Evolutionary conservation across 2,888 invertebrate species (phyloP), one percentile per base, ranked within the genome.

Genomic region (Athetis lepigone): DNA sequence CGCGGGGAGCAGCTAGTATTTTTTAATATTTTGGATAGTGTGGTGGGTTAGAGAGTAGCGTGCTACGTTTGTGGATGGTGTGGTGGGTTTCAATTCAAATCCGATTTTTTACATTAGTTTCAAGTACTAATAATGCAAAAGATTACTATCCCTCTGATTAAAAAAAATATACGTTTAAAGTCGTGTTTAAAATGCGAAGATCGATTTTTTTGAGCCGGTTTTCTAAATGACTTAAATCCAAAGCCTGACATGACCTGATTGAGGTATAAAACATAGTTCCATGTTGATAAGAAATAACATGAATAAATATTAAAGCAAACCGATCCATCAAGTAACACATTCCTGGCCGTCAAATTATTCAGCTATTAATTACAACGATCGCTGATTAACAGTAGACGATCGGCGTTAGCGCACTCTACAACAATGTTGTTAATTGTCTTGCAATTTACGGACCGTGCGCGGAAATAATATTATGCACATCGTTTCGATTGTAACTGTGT

Each of bases 361-460:
- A 73, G 46, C 27, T 75, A 68, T 76, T 63, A 70, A 68, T 76
- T 63, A 70, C 39, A 60, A 62, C 58, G 65, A 76, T 71, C 50
- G 61, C 16, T 58, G 47, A 70, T 75, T 68, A 71, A 37, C 37
- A 59, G 55, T 57, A 61, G 42, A 65, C 60, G 65, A 69, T 75
- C 62, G 59, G 56, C 62, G 69, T 6, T 6, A 33, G 33, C 33
- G 33, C 51, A 71, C 57, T 67, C 62, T 50, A 79, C 82, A 86
- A 88, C 88, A 87, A 73, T 85, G 88, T 88, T 86, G 85, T 82
- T 86, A 87, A 85, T 85, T 79, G 82, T 76, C 75, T 75, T 70
- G 79, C 73, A 76, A 82, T 88, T 88, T 85, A 88, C 86, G 86
- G 82, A 88, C 86, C 90, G 88, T 90, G 86, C 85, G 84, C 72